Evolutionary conservation across 2,888 invertebrate species (phyloP), one percentile per base, ranked within the genome.

Genomic region (Reticulitermes lucifugus): DNA sequence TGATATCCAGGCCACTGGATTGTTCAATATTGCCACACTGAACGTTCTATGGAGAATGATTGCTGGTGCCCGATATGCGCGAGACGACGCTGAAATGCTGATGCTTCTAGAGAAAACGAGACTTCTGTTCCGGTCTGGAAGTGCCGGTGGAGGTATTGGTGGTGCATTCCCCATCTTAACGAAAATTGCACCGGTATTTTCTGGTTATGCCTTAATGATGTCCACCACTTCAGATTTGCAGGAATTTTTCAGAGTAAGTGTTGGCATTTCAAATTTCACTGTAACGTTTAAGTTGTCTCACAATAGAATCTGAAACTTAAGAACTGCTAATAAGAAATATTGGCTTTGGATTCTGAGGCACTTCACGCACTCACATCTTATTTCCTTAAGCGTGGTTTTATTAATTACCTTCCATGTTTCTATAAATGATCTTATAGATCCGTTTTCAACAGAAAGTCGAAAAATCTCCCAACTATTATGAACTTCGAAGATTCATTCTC

Each of bases 21-120:
- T 87, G 25, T 87, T 88, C 85, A 85, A 73, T 14, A 84, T 86
- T 22, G 84, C 88, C 10, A 85, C 87, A 25, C 85, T 88, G 60
- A 88, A 88, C 84, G 87, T 88, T 4, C 85, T 88, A 55, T 88
- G 88, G 88, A 85, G 86, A 0, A 85, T 88, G 71, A 86, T 88
- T 83, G 88, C 87, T 14, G 88, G 88, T 21, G 71, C 81, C 12
- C 82, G 87, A 25, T 87, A 85, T 84, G 25, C 83, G n/a, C 85
- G 83, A 21, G 80, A 86, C 55, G 88, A 88, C 79, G 77, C 35
- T 2, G 73, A 83, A 14, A 79, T 88, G 43, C 60, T 83, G 79
- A 29, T 70, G 3, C 86, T 88, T n/a, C 85, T 88, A 14, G 65
- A 84, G 18, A 60, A 22, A 7, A 12, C 84, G 14, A 51, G 51